These are phyloP conservation scores for Mythimna impura DNA, from an alignment of 2,888 invertebrate genomes.

Conservation along the genomic window DNA sequence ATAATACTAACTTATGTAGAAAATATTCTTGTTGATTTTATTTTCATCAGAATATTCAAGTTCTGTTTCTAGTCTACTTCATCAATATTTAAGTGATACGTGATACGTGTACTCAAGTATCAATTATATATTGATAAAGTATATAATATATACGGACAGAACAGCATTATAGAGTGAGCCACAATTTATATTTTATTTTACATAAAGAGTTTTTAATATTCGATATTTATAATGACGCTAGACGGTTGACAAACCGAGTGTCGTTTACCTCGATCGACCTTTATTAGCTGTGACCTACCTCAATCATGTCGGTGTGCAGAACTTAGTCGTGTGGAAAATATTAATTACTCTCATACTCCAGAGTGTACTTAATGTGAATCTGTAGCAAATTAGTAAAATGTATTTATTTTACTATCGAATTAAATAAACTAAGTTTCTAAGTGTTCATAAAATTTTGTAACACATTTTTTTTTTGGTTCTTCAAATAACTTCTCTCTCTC, in stretches of 20 bases:
- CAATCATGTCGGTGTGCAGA: conserved; percentile 11
- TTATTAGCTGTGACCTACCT: conserved; percentile 32
- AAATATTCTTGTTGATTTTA: background rate
- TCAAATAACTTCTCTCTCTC: too few species aligned
- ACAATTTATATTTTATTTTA: conserved; percentile 2
- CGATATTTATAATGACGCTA: conserved; percentile 26
- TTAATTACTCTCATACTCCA: conserved; percentile 7
- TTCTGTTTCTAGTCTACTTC: background rate
- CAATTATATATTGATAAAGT: too few species aligned
- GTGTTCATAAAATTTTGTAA: too few species aligned
- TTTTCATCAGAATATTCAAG: background rate
- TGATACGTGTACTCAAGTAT: too few species aligned
- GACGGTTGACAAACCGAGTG: conserved; percentile 46
- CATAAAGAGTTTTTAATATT: conserved; percentile 5
- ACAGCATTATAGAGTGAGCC: conserved; percentile 7
- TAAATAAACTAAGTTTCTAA: background rate
- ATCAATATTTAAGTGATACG: conserved; percentile 18
- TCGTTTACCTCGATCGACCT: conserved; percentile 46
- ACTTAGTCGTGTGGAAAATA: conserved; percentile 25
- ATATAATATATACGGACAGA: background rate
- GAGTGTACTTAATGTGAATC: background rate
- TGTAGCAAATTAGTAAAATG: too few species aligned
- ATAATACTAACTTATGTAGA: background rate
- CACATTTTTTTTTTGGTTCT: too few species aligned
- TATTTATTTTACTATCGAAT: background rate